Evolutionary conservation across 2,113 vertebrate genomes (phyloP).

Genomic region (Daphoenositta chrysoptera): DNA sequence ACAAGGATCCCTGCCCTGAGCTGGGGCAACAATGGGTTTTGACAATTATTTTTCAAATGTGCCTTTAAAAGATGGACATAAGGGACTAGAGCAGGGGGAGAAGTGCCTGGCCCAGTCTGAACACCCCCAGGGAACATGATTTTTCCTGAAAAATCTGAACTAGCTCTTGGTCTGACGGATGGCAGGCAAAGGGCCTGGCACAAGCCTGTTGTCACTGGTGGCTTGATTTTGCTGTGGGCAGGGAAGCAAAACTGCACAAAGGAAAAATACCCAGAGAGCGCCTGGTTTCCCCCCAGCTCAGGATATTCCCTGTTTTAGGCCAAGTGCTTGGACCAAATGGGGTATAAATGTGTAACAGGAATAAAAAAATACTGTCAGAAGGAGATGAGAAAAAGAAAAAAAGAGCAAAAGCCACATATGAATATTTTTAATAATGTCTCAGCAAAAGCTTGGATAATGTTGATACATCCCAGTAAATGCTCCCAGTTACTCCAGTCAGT

Average conservation of each 20-base stretch:
- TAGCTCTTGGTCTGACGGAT: not conserved
- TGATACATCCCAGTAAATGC: not conserved
- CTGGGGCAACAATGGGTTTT: fast-evolving
- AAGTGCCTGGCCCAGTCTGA: not conserved
- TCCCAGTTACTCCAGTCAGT: not conserved
- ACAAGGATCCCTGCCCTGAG: not conserved
- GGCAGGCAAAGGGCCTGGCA: not conserved
- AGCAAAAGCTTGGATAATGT: not conserved
- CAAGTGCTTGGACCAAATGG: not conserved
- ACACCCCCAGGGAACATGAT: not conserved
- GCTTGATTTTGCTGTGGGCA: not conserved
- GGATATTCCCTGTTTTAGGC: not conserved
- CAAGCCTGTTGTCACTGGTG: not conserved
- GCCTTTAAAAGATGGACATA: not conserved
- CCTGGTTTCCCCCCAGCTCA: not conserved
- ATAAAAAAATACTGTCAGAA: not conserved
- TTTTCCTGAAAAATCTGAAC: not conserved
- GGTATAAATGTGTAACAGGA: not conserved
- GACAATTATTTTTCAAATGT: not conserved
- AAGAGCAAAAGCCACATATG: not conserved
- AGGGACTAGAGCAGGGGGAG: not conserved
- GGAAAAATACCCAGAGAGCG: not conserved
- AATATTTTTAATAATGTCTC: not conserved
- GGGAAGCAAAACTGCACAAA: not conserved
- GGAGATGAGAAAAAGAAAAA: not conserved